Evolutionary conservation across 2,797 vertebrate genomes (phyloP).

Genomic region (Hylomyscus alleni): DNA sequence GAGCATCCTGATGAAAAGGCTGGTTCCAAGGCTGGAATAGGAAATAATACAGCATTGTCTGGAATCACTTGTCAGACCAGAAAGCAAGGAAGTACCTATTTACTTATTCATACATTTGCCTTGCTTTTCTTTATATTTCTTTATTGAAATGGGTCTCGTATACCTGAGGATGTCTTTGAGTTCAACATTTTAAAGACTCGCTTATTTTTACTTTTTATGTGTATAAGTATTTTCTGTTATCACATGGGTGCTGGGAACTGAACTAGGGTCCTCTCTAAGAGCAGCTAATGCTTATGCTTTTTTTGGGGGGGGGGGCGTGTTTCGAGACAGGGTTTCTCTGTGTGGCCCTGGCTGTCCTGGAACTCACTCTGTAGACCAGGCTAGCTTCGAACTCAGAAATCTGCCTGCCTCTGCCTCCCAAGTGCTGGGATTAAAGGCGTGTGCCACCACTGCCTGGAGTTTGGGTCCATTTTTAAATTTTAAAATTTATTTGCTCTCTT

Average conservation of each 20-base stretch:
- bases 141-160: not conserved
- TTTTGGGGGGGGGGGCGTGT: too few species aligned
- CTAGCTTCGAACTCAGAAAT: too few species aligned
- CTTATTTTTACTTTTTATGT: not conserved
- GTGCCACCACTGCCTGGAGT: too few species aligned
- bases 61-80: slow-evolving; percentile 34
- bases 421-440: too few species aligned
- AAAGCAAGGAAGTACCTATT: slow-evolving; percentile 26
- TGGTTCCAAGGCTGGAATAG: not conserved
- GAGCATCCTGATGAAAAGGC: slow-evolving; percentile 26
- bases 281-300: not conserved
- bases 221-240: not conserved
- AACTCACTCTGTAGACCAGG: too few species aligned
- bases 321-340: too few species aligned
- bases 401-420: too few species aligned
- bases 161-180: not conserved
- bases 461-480: not conserved
- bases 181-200: not conserved
- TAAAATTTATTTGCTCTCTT: not conserved
- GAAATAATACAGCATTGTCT: slow-evolving; percentile 5
- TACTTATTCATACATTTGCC: not conserved
- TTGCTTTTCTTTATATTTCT: not conserved
- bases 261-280: not conserved
- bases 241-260: not conserved
- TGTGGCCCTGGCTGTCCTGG: too few species aligned